Evolutionary conservation across 2,797 vertebrate species (phyloP).

Genomic region (Nyctibius grandis): DNA sequence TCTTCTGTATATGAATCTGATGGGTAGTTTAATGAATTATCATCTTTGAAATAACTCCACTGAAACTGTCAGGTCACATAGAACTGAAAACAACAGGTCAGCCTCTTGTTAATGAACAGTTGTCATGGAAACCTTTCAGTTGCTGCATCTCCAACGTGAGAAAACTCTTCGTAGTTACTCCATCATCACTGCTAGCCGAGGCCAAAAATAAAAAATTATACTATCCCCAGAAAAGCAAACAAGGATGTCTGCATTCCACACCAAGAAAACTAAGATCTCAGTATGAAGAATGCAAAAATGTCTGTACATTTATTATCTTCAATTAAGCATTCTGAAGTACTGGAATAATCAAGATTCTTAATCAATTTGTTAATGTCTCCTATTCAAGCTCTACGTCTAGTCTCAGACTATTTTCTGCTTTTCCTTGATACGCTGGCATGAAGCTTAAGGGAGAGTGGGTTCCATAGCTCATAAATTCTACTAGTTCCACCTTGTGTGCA

Average conservation of each 20-base stretch:
- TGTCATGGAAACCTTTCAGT: constrained; percentile 65
- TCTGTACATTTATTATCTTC: neutral
- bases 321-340: neutral
- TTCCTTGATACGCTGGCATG: neutral
- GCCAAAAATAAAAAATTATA: neutral
- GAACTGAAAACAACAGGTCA: constrained; percentile 17
- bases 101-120: constrained; percentile 48
- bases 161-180: neutral
- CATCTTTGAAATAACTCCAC: constrained; percentile 33
- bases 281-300: neutral
- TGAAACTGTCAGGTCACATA: constrained; percentile 13
- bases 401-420: neutral
- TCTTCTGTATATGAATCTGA: constrained; percentile 2
- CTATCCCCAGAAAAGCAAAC: neutral
- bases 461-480: neutral
- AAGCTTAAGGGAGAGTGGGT: neutral
- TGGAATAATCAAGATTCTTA: neutral
- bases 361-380: neutral
- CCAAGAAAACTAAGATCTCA: constrained; percentile 7
- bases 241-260: neutral
- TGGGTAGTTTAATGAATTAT: constrained; percentile 12
- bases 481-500: neutral
- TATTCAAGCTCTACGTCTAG: neutral
- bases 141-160: constrained; percentile 42
- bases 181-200: neutral